Conservation (phyloP, 2,113 vertebrate genomes). For the Lepisosteus oculatus region DNA sequence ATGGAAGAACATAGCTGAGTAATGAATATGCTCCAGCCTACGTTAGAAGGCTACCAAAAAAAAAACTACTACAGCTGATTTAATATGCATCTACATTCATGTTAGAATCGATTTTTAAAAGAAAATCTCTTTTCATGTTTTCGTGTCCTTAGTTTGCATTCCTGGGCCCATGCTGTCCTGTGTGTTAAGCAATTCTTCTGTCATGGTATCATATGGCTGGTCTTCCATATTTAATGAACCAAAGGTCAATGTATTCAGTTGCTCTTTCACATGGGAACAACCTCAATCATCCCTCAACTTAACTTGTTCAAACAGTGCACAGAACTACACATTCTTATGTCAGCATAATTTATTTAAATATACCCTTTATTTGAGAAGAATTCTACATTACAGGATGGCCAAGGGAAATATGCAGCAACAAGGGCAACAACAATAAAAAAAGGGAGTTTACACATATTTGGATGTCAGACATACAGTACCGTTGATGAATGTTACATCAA, state of each 20-base stretch:
- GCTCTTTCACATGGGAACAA: slow-evolving; percentile 81
- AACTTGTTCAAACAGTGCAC: slow-evolving; percentile 70
- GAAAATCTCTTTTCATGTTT: slow-evolving; percentile 20
- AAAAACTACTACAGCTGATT: slow-evolving; percentile 58
- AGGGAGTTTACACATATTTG: no score
- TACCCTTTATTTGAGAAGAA: slow-evolving; percentile 59
- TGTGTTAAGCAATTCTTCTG: slow-evolving; percentile 45
- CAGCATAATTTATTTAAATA: slow-evolving; percentile 17
- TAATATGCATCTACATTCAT: neutral
- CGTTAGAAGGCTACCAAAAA: slow-evolving; percentile 31
- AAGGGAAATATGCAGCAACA: neutral
- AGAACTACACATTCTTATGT: slow-evolving; percentile 50
- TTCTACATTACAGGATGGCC: slow-evolving; percentile 46
- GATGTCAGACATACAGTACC: no score
- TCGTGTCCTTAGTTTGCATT: slow-evolving; percentile 40
- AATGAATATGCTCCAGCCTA: slow-evolving; percentile 45
- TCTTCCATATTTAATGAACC: slow-evolving; percentile 88
- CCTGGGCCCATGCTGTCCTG: slow-evolving; percentile 30
- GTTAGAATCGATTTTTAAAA: slow-evolving; percentile 4
- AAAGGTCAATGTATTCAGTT: slow-evolving; percentile 89
- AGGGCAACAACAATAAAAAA: no score
- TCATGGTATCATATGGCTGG: slow-evolving; percentile 74
- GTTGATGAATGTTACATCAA: no score
- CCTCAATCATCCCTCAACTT: slow-evolving; percentile 87
- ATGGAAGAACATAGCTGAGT: slow-evolving; percentile 57